These are phyloP conservation scores for Theretra japonica DNA, from an alignment of 2,888 invertebrate genomes.

Conservation along the genomic window DNA sequence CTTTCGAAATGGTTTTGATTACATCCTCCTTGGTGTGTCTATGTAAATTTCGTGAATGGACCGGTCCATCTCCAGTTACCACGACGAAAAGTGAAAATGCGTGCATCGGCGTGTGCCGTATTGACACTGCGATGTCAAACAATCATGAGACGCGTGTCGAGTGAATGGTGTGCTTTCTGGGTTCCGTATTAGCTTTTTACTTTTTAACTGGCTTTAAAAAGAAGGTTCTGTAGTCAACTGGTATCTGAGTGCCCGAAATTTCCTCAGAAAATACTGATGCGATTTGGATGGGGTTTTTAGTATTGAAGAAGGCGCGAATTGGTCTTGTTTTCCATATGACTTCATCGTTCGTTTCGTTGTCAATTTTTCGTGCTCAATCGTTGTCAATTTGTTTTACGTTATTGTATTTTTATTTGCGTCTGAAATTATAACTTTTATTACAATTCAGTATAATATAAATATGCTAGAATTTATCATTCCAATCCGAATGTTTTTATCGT, in stretches of 20 bases:
- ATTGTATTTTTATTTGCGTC: too few species aligned
- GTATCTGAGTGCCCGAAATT: too few species aligned
- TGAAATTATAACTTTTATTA: too few species aligned
- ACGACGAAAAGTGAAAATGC: slow-evolving; percentile 74
- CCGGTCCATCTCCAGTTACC: slow-evolving; percentile 61
- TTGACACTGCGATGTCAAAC: slow-evolving; percentile 7
- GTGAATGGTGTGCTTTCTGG: background rate
- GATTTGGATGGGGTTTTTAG: too few species aligned
- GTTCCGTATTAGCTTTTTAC: background rate
- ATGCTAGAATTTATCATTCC: background rate
- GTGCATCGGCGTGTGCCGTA: slow-evolving; percentile 44
- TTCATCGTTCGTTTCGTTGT: too few species aligned
- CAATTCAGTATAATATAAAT: background rate
- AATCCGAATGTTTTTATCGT: background rate
- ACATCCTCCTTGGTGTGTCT: slow-evolving; percentile 45
- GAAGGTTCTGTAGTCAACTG: background rate
- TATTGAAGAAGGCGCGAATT: too few species aligned
- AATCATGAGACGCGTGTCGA: slow-evolving; percentile 12
- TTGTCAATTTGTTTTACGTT: too few species aligned
- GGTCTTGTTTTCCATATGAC: too few species aligned
- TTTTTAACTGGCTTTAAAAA: too few species aligned
- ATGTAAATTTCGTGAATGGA: slow-evolving; percentile 51
- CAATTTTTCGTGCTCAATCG: too few species aligned
- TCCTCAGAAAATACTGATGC: too few species aligned
- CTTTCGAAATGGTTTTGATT: slow-evolving; percentile 4